Evolutionary conservation across 2,888 invertebrate species (phyloP), one percentile per base, ranked within the genome.

Genomic region (Alentia gelatinosa): DNA sequence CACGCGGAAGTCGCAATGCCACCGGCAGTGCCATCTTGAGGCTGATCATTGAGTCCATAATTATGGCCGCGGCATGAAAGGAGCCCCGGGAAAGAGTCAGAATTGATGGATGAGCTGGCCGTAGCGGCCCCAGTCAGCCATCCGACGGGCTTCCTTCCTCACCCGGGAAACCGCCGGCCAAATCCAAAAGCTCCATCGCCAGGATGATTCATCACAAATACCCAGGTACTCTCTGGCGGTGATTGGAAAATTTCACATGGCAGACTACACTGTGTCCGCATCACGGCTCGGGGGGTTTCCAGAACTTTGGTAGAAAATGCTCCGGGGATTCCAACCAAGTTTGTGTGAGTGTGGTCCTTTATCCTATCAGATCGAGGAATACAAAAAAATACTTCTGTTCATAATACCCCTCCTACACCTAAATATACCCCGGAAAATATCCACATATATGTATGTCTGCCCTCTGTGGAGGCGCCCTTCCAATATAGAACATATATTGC

Each of bases 1-100:
- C 79, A 79, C 35, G 37, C 79, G 79, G 79, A 79, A 79, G 79
- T 37, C 37, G 26, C 4, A 37, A 35, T 79, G 79, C 35, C 79
- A 26, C n/a, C 35, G 37, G 79, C 26, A 39, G 79, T 39, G 79
- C 79, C 79, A 37, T 39, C 37, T 79, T 12, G 79, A 3, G 79
- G 79, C 30, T 4, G 5, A 35, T 79, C 79, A 26, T 35, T 39
- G 79, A 39, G 79, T 39, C 37, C 19, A 15, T 35, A 35, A 79
- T 79, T 39, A 79, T 7, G 37, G 37, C 37, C 19, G 79, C 37
- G 39, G 79, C 35, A 19, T 79, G 39, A 33, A 26, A 33, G 79
- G 19, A 35, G 37, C 39, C 23, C 9, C 37, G 3, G 79, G 79
- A 79, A 26, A n/a, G 79, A 15, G 23, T 9, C 79, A 3, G 39